Base-by-base conservation (phyloP, 2,113 vertebrate genomes). In the Thunnus maccoyii region DNA sequence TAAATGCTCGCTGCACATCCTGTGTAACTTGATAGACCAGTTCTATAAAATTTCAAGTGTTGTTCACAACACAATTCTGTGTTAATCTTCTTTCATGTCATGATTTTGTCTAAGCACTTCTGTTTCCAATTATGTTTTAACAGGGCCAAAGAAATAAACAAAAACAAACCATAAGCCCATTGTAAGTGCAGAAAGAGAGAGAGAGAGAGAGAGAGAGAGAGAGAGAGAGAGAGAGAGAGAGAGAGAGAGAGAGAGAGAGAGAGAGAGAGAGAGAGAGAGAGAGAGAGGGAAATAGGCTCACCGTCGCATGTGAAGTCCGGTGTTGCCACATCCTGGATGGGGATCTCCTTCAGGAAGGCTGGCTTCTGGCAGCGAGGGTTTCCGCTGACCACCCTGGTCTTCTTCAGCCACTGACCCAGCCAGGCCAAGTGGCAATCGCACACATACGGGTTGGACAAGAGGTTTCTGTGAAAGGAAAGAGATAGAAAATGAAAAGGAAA, bases 271-370 rank as follows among this genome's bases (percentile, higher is more conserved):
- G 27, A 30, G 27, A 30, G 27, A 4, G 27, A 30, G 27, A 4
- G 27, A 2, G 32, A 16, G 12, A 11, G 20, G n/a, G n/a, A n/a
- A n/a, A 16, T 5, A 0, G 9, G 46, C 92, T 94, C 94, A 99
- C 98, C 97, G 0, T 99, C 98, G 0, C 98, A 99, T 63, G 97
- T 98, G 79, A 99, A 99, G 93, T 99, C 98, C 14, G 99, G 98
- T 16, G 93, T 87, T 48, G 98, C 97, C 65, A 99, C 98, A 1
- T 99, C 98, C 94, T 99, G 98, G 90, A 99, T 97, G 69, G 98
- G 98, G 86, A 99, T 99, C 94, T 99, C 98, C 91, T 98, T 99
- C 58, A 99, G 95, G 94, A 99, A 99, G 89, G 96, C 96, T 0
- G 98, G 98, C 54, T 96, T 98, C 93, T 99, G 97, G 92, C 98